Evolutionary conservation across 2,797 vertebrate genomes (phyloP).

Genomic region (Amblyopsis hoosieri): DNA sequence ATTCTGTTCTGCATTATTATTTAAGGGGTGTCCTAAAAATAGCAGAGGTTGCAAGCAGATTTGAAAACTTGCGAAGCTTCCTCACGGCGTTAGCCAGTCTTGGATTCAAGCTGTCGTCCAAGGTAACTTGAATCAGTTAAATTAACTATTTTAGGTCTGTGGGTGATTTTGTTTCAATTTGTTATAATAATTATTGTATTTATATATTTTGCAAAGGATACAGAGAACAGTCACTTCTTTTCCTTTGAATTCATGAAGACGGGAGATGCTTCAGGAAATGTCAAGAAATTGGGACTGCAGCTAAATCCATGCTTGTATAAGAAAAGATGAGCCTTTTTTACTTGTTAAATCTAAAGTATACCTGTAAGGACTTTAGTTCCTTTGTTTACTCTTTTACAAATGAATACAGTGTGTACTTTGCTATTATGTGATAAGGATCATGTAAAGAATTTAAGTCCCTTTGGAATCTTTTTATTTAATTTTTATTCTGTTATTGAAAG

Average conservation of each 20-base stretch:
- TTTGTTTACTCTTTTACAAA: background rate
- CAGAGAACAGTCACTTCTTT: slow-evolving; percentile 79
- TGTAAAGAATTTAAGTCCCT: background rate
- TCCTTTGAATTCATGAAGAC: slow-evolving; percentile 79
- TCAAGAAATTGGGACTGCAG: slow-evolving; percentile 68
- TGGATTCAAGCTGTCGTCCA: slow-evolving; percentile 85
- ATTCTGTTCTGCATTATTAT: slow-evolving; percentile 1
- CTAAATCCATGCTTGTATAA: slow-evolving; percentile 82
- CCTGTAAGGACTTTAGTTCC: background rate
- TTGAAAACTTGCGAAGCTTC: slow-evolving; percentile 82
- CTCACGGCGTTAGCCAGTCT: slow-evolving; percentile 74
- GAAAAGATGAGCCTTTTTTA: slow-evolving; percentile 69
- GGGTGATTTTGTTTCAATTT: background rate
- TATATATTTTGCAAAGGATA: slow-evolving; percentile 58
- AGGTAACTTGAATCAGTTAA: slow-evolving; percentile 78
- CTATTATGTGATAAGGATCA: too few relatives aligned
- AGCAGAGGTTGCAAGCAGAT: slow-evolving; percentile 93
- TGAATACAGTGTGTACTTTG: background rate
- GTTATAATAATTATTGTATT: background rate
- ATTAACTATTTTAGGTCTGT: background rate
- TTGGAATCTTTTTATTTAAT: background rate
- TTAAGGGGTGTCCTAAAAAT: slow-evolving; percentile 88
- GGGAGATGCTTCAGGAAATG: slow-evolving; percentile 51
- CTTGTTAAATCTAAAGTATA: background rate
- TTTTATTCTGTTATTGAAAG: background rate